These are phyloP conservation scores for Eupsittula cactorum DNA, from an alignment of 2,113 vertebrate species.

Conservation along the genomic window DNA sequence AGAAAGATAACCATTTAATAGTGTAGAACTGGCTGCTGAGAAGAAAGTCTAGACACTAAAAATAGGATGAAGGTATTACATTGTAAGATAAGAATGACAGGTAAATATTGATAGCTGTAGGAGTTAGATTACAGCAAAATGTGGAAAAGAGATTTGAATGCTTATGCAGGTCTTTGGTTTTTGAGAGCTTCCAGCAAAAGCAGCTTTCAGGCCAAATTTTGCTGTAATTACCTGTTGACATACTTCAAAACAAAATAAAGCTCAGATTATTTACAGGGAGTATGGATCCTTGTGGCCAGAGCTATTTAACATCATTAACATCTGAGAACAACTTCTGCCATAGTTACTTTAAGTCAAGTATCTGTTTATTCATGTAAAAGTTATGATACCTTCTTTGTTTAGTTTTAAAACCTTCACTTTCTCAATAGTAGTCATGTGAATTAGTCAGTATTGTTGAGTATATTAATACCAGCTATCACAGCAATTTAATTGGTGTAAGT, in stretches of 20 bases:
- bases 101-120: not conserved
- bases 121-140: not conserved
- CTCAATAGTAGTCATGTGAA: not conserved
- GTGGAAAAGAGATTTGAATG: not conserved
- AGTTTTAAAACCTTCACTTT: not conserved
- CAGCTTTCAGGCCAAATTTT: not conserved
- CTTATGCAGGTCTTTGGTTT: not conserved
- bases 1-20: not conserved
- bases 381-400: not conserved
- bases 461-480: not conserved
- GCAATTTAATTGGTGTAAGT: not conserved
- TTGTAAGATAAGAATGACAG: not conserved
- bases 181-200: not conserved
- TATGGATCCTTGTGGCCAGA: not conserved
- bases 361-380: not conserved
- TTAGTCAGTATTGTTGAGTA: not conserved
- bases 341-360: not conserved
- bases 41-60: not conserved
- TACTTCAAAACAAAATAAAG: not conserved
- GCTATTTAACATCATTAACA: not conserved
- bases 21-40: not conserved
- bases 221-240: not conserved
- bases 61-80: not conserved
- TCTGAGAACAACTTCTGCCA: not conserved
- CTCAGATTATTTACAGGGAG: not conserved